Percentiles rank a stretch among this genome's conserved stretches.
Evolutionary conservation across 2,888 invertebrate species (phyloP).

Genomic region (Nezara viridula): DNA sequence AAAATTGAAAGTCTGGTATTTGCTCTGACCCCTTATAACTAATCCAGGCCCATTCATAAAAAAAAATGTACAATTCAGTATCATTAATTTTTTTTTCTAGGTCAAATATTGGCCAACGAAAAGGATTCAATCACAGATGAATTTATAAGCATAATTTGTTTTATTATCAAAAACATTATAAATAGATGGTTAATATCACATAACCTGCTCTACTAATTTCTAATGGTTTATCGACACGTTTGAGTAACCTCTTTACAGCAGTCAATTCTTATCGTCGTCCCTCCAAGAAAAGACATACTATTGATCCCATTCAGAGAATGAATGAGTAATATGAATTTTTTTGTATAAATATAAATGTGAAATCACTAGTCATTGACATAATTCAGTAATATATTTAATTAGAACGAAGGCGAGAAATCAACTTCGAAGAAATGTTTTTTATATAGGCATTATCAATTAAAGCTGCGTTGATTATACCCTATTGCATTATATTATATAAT

Average conservation of each 20-base stretch:
- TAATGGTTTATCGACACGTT: conserved; percentile 13
- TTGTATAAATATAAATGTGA: background rate
- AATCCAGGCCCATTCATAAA: too few relatives aligned
- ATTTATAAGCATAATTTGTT: background rate
- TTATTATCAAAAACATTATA: background rate
- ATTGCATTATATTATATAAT: too few relatives aligned
- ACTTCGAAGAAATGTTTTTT: background rate
- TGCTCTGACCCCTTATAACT: too few relatives aligned
- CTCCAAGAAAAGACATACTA: background rate
- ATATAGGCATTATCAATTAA: too few relatives aligned
- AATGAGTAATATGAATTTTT: background rate
- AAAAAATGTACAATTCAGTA: too few relatives aligned
- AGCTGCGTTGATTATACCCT: too few relatives aligned
- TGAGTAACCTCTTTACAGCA: conserved; percentile 28
- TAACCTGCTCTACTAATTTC: conserved; percentile 26
- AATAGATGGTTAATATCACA: background rate
- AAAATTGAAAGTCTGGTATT: too few relatives aligned
- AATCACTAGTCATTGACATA: background rate
- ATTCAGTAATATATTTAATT: background rate
- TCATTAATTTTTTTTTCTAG: background rate
- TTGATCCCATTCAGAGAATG: background rate
- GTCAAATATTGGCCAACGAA: background rate
- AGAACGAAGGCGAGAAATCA: background rate
- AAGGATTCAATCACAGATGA: background rate
- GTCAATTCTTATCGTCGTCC: background rate